Evolutionary conservation across 2,113 vertebrate genomes (phyloP), one percentile per base, ranked within the genome.

Genomic region (Cyprinodon variegatus): DNA sequence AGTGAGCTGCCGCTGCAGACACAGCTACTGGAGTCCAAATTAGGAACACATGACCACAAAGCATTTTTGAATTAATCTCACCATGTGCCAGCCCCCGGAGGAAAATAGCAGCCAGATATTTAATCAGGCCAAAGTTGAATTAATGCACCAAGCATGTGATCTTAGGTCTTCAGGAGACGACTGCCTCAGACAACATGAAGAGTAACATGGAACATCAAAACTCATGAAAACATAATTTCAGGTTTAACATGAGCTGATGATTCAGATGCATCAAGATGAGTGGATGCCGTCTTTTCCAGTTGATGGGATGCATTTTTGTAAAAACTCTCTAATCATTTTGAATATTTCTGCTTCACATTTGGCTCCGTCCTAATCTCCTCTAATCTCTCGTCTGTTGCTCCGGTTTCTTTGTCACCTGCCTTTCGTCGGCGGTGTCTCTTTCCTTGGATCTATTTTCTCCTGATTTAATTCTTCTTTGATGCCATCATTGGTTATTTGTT

Each of bases 41-140:
- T 40, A 43, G 50, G 46, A 72, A 48, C 82, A 86, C 84, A 85
- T 84, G 82, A 79, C 61, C 3, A 22, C 14, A 69, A 43, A 11
- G 3, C 4, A 70, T 62, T 39, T 40, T 43, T 43, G 11, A 2
- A 41, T 64, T 38, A 38, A 60, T 1, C 17, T 57, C 50, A n/a
- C 50, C 17, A 9, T 57, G 17, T 57, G 17, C 17, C 17, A 8
- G 17, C 40, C 9, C 9, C 40, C 4, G 40, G 40, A 41, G 9
- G n/a, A n/a, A 57, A 57, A 20, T 20, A n/a, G 50, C 17, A 57
- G 10, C 17, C 20, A n/a, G 17, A 57, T 57, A n/a, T 57, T 57
- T 57, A 57, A 57, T n/a, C 50, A 57, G 8, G 20, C n/a, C 50
- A 57, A n/a, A 57, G 17, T 57, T 20, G 17, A 57, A 8, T 20